Evolutionary conservation across 2,797 vertebrate species (phyloP), one percentile per base, ranked within the genome.

Genomic region (Peromyscus melanophrys): DNA sequence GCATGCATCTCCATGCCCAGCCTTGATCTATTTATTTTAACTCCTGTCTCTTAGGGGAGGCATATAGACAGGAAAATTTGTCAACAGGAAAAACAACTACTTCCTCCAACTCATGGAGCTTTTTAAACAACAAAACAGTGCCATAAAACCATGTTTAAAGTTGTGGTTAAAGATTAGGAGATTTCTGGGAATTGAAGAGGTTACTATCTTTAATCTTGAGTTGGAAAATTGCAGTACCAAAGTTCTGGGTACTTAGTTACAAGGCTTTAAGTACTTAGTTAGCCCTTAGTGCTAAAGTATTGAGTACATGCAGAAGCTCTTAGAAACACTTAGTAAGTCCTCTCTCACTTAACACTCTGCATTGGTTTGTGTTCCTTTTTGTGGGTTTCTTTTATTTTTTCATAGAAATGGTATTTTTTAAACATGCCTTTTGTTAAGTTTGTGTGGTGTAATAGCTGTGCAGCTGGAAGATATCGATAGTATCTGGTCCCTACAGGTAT

Each of bases 31-130:
- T 77, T 49, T 49, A 5, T 81, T 49, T 49, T 92, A 40, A 94
- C 78, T 87, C 43, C 95, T 49, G 55, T 97, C 65, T 97, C 93
- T 88, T 95, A 94, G 71, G 96, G 88, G 93, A 96, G 29, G 96
- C 25, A 98, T 90, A 89, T 29, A 90, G 91, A 13, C 46, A 95
- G 17, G 95, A 98, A 96, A 85, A 94, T 69, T 55, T 89, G 82
- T 97, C 97, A 97, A 96, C 96, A 95, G 92, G 65, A 97, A 87
- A 97, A 95, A 67, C 91, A 92, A 73, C 43, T 78, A 83, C 93
- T 27, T 95, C 92, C 57, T 94, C 84, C 84, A 97, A 61, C 75
- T 81, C 59, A 96, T 94, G 63, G 97, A 89, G 37, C 40, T 81
- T 95, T 88, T 43, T n/a, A 25, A 82, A n/a, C 31, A 40, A 34